Conservation (phyloP, 2,888 invertebrate species). For the Amiota minor region DNA sequence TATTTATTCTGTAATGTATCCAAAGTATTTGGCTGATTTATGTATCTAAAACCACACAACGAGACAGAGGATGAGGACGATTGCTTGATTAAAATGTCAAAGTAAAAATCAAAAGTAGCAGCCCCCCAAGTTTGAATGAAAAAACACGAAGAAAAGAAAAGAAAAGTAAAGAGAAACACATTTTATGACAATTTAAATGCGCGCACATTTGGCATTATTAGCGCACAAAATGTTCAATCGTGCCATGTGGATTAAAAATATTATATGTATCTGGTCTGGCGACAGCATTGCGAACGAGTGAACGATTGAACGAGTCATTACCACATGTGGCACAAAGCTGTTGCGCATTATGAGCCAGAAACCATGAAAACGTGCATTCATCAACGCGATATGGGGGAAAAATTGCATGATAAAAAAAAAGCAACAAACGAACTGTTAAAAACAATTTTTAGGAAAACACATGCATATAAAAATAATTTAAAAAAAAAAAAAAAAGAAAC, state of each 20-base stretch:
- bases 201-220: slow-evolving; percentile 63
- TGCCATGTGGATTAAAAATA: slow-evolving; percentile 54
- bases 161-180: neutral
- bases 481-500: neutral
- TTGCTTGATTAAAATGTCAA: neutral
- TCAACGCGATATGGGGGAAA: slow-evolving; percentile 10
- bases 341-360: slow-evolving; percentile 39
- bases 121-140: no score
- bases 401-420: neutral
- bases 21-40: no score
- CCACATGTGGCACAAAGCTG: slow-evolving; percentile 53
- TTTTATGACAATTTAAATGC: slow-evolving; percentile 65
- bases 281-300: neutral
- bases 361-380: slow-evolving; percentile 36
- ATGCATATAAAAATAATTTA: neutral
- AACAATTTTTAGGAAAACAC: neutral
- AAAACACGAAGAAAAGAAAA: neutral
- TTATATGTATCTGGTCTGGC: slow-evolving; percentile 2
- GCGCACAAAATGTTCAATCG: slow-evolving; percentile 56
- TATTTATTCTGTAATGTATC: no score
- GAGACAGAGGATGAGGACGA: no score
- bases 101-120: neutral
- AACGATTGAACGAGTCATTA: slow-evolving; percentile 36
- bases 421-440: slow-evolving; percentile 14
- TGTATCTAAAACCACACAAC: no score